Evolutionary conservation across 2,888 invertebrate genomes (phyloP), one percentile per base, ranked within the genome.

Genomic region (Quadroppia sp.): DNA sequence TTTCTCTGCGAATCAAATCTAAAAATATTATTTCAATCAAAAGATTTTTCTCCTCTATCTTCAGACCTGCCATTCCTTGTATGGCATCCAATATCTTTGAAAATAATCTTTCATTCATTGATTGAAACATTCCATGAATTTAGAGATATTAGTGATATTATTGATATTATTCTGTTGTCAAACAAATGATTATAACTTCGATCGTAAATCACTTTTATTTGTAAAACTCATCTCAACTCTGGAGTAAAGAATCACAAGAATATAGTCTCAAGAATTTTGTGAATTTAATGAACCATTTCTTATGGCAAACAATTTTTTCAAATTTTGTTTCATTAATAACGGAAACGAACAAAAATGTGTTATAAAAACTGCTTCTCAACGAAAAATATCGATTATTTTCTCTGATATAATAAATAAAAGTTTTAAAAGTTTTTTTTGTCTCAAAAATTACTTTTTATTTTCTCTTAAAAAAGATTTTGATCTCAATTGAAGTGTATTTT

Each of bases 141-240:
- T 36, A 64, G 32, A 64, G 64, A 64, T 64, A 64, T n/a, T n/a
- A n/a, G n/a, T n/a, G n/a, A n/a, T n/a, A n/a, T n/a, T 6, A 36
- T 36, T 36, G 36, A 48, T 53, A 53, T 53, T 30, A 11, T 67
- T 67, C 42, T 42, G 36, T 3, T 67, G 40, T 67, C 67, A 67
- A 61, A 67, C 67, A 67, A 67, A 36, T 67, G 40, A 67, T 67
- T 67, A 67, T 67, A 67, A 67, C 67, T 42, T n/a, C 42, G 23
- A 67, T 67, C 67, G 42, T 67, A 67, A 67, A 67, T 67, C 67
- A 67, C n/a, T 67, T 67, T 67, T 67, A 67, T 67, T 67, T 67
- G 67, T 48, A 25, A 53, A 53, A 53, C 53, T 61, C 32, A 61
- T 61, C 59, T 11, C 7, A 36, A 59, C 7, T 59, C 17, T 17